phyloP scores from a whole-genome alignment of 2,797 vertebrate species.

The Syngnathus rostellatus region DNA sequence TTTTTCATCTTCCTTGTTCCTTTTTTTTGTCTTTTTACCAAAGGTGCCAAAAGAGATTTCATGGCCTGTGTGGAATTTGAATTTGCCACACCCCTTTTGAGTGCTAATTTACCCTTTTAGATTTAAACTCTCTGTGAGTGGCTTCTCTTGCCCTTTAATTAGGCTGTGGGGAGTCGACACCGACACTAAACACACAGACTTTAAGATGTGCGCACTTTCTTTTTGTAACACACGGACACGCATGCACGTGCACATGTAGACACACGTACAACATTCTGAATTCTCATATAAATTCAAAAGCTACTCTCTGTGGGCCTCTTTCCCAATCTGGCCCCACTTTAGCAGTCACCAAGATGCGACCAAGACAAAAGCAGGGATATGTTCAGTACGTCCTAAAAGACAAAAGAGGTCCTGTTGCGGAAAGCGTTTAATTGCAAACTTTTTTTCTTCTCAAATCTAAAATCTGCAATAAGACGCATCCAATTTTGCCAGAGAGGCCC shows the following conservation, averaged over 20 bases:
- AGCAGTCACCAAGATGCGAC: slow-evolving; percentile 63
- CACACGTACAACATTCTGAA: slow-evolving; percentile 22
- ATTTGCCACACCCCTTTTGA: slow-evolving; percentile 71
- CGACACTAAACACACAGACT: slow-evolving; percentile 48
- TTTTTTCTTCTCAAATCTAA: slow-evolving; percentile 35
- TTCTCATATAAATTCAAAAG: slow-evolving; percentile 5
- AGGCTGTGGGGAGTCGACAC: slow-evolving; percentile 70
- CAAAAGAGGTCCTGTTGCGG: slow-evolving; percentile 12
- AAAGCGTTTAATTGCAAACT: slow-evolving; percentile 40
- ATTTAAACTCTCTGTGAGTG: slow-evolving; percentile 71
- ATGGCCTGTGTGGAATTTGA: slow-evolving; percentile 63
- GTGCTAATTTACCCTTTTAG: slow-evolving; percentile 76
- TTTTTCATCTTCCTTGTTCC: slow-evolving; percentile 28
- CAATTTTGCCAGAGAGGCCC: slow-evolving; percentile 29
- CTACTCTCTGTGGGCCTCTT: slow-evolving; percentile 65
- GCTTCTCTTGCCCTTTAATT: slow-evolving; percentile 75
- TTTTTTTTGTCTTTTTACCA: slow-evolving; percentile 23
- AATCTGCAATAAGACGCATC: slow-evolving; percentile 21
- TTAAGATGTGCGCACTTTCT: slow-evolving; percentile 27
- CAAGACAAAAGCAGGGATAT: slow-evolving; percentile 14
- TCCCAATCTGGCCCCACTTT: slow-evolving; percentile 63
- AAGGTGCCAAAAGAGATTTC: slow-evolving; percentile 70
- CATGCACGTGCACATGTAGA: background rate
- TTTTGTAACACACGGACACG: slow-evolving; percentile 20
- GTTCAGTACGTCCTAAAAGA: background rate